Percentiles rank a stretch among this genome's conserved stretches.
Evolutionary conservation across 2,797 vertebrate species (phyloP).

Genomic region (Danio choprae): DNA sequence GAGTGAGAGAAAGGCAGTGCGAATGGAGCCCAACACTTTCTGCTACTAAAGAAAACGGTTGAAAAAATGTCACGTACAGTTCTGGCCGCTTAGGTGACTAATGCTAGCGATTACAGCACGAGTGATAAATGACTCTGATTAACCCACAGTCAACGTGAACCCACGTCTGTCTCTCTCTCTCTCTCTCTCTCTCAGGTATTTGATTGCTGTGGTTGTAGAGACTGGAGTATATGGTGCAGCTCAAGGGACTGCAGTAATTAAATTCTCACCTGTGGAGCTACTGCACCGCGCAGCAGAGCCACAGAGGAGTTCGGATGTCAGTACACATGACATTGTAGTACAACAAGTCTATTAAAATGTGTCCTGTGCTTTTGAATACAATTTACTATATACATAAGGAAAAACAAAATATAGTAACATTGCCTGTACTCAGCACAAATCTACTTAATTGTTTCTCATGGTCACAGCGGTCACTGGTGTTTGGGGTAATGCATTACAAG

Average conservation of each 20-base stretch:
- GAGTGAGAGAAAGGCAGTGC: not conserved
- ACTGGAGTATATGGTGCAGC: conserved; percentile 7
- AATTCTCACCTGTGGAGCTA: conserved; percentile 44
- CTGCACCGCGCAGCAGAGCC: not conserved
- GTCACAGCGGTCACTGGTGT: too few species aligned
- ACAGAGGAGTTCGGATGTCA: not conserved
- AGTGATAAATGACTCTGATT: conserved; percentile 50
- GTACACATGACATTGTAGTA: not conserved
- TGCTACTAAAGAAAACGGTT: conserved; percentile 7
- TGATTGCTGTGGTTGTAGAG: not conserved
- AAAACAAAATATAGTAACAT: not conserved
- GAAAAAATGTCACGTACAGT: conserved; percentile 23
- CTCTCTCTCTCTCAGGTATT: conserved; percentile 10
- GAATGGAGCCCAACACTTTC: not conserved
- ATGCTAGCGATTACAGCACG: conserved; percentile 53
- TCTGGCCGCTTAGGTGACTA: conserved; percentile 50
- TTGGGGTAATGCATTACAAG: too few species aligned
- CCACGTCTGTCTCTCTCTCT: not conserved
- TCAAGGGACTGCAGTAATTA: conserved; percentile 35
- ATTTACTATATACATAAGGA: not conserved
- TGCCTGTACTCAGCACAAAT: too few species aligned
- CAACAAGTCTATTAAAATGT: not conserved
- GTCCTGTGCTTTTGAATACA: not conserved
- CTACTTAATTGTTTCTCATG: too few species aligned
- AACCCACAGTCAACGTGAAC: conserved; percentile 14